These are phyloP conservation scores for Coranthus polyacanthus DNA, from an alignment of 2,797 vertebrate species.

Conservation along the genomic window DNA sequence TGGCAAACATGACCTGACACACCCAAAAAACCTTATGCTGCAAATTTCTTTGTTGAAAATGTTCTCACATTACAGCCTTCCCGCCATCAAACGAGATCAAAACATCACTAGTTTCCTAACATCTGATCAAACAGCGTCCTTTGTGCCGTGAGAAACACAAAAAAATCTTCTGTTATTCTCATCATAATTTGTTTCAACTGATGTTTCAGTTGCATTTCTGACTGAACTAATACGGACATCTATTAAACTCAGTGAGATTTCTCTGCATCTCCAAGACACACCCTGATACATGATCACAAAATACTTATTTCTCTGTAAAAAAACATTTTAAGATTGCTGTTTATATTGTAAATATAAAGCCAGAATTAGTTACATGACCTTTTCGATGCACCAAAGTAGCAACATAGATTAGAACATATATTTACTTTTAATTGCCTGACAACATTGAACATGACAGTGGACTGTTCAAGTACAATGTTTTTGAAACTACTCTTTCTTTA, in stretches of 20 bases:
- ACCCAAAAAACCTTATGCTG: constrained; percentile 10
- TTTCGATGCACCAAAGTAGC: not conserved
- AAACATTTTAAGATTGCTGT: too few species aligned
- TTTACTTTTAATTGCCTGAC: too few species aligned
- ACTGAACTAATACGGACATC: constrained; percentile 57
- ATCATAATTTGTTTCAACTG: constrained; percentile 74
- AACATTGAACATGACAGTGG: too few species aligned
- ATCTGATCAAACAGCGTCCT: too few species aligned
- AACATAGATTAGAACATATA: constrained; percentile 34
- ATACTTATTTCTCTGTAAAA: constrained; percentile 7
- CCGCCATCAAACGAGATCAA: constrained; percentile 30
- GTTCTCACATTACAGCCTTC: constrained; percentile 4
- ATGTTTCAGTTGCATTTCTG: constrained; percentile 44
- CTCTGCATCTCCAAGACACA: too few species aligned
- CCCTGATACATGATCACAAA: too few species aligned
- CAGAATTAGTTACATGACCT: not conserved
- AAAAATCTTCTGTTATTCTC: constrained; percentile 52
- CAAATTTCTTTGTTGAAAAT: constrained; percentile 6
- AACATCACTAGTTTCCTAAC: constrained; percentile 36
- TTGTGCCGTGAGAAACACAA: not conserved
- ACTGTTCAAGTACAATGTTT: too few species aligned
- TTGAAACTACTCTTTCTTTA: too few species aligned
- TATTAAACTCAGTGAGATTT: too few species aligned
- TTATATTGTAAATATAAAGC: not conserved
- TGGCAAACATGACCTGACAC: not conserved